A percentile compares a stretch with the other conserved stretches of the same genome.
Conservation (phyloP, 2,113 vertebrate genomes). For the Melanerpes aurifrons region DNA sequence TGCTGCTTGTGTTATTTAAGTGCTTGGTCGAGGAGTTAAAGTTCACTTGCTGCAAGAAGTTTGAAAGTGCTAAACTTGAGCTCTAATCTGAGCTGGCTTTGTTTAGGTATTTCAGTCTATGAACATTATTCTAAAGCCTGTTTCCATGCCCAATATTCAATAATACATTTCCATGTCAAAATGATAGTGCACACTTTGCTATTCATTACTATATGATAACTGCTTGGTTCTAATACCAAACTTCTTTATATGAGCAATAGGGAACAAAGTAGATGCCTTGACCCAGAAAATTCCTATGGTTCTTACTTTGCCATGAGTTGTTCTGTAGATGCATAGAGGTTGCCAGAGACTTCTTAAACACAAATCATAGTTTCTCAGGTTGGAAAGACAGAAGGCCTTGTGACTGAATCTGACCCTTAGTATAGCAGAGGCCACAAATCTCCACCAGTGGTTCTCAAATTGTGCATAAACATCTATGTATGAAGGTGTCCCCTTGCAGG, state of each 20-base stretch:
- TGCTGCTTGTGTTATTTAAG: neutral
- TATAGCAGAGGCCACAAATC: neutral
- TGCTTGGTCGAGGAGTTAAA: neutral
- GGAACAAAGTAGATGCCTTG: neutral
- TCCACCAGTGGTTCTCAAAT: neutral
- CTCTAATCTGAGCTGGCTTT: neutral
- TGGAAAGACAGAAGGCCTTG: neutral
- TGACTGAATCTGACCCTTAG: neutral
- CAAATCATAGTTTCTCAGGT: neutral
- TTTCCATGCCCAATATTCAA: neutral
- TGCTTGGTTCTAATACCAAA: neutral
- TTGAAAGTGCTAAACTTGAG: neutral
- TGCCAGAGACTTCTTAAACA: neutral
- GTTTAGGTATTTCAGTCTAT: neutral
- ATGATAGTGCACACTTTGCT: neutral
- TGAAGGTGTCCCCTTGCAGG: neutral
- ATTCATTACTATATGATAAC: neutral
- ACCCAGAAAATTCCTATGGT: neutral
- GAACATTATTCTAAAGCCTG: neutral
- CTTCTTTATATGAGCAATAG: neutral
- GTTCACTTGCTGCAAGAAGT: neutral
- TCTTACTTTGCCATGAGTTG: neutral
- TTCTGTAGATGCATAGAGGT: neutral
- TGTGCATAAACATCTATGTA: neutral
- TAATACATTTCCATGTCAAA: neutral